Conservation (phyloP, 1,140 invertebrate genomes). For the Diplogasteroides magnus region DNA sequence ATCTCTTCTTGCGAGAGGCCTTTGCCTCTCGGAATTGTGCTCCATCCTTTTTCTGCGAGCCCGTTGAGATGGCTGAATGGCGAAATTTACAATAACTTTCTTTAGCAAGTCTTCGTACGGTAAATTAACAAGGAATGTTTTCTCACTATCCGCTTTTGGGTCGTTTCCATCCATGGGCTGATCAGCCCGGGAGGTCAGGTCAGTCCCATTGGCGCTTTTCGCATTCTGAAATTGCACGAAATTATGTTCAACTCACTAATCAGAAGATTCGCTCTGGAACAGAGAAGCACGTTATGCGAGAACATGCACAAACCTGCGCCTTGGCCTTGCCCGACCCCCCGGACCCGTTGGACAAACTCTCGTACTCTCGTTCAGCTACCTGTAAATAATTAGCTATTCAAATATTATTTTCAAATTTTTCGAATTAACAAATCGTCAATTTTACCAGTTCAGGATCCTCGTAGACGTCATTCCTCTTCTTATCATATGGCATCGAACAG, state of each 20-base stretch:
- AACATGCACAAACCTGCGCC: background rate
- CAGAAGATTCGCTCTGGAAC: background rate
- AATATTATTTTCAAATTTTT: background rate
- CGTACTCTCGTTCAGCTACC: too few relatives aligned
- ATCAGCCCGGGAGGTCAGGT: too few relatives aligned
- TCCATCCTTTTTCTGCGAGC: background rate
- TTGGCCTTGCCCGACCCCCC: background rate
- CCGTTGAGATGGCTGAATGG: background rate
- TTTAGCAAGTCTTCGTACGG: too few relatives aligned
- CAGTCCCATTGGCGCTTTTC: background rate
- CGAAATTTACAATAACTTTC: too few relatives aligned
- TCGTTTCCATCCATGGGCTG: background rate
- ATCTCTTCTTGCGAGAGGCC: conserved; percentile 10
- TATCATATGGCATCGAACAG: background rate
- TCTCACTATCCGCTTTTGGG: background rate
- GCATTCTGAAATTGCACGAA: background rate
- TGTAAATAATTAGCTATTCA: background rate
- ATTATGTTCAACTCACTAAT: background rate
- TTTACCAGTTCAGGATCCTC: background rate
- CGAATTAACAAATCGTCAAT: background rate
- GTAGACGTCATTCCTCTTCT: background rate
- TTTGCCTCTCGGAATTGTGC: background rate
- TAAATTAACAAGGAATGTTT: background rate
- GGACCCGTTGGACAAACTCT: background rate
- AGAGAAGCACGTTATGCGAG: background rate